These are phyloP conservation scores for Agrochola macilenta DNA, from an alignment of 2,888 invertebrate genomes.

Conservation along the genomic window DNA sequence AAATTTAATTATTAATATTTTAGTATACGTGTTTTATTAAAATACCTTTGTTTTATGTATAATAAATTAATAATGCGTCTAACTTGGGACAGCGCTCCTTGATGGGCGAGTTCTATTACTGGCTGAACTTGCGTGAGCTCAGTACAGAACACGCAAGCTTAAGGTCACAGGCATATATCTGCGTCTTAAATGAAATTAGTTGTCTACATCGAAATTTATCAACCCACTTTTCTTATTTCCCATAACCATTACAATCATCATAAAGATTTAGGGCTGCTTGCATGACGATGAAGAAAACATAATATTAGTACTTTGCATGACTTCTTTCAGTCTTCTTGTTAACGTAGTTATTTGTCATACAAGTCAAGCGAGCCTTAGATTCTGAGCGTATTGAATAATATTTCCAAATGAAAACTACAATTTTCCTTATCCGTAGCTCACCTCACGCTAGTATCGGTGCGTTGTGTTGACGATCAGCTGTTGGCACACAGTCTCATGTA, in stretches of 20 bases:
- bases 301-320: background rate
- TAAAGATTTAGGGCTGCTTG: background rate
- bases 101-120: too few species aligned
- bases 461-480: slow-evolving; percentile 38
- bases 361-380: background rate
- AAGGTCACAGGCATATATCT: too few species aligned
- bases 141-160: too few species aligned
- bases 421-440: slow-evolving; percentile 8
- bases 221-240: background rate
- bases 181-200: background rate
- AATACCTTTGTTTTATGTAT: too few species aligned
- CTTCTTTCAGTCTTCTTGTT: background rate
- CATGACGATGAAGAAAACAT: background rate
- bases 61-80: too few species aligned
- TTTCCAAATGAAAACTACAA: background rate
- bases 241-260: background rate
- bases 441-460: background rate
- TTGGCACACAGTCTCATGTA: slow-evolving; percentile 70
- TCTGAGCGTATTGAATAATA: background rate
- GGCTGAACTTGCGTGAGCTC: too few species aligned
- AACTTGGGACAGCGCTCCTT: too few species aligned
- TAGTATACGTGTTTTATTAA: too few species aligned
- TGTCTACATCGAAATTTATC: background rate
- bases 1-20: too few species aligned
- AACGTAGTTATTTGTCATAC: background rate